Evolutionary conservation across 2,888 invertebrate genomes (phyloP), one percentile per base, ranked within the genome.

Genomic region (Chaetogeoica ovagalla): DNA sequence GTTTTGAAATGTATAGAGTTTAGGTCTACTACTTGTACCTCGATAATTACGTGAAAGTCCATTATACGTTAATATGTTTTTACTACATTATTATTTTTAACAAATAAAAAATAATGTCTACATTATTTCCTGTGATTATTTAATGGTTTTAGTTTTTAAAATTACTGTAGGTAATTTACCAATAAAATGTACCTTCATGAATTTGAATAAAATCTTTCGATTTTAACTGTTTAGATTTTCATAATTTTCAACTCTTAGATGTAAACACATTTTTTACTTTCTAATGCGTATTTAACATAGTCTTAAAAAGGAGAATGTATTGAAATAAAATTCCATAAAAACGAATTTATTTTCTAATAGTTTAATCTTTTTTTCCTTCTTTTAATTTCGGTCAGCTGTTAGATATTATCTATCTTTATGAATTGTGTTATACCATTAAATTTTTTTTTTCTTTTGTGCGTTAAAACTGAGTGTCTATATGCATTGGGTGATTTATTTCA

Each of bases 61-160:
- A 75, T 75, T 75, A 75, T 23, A 57, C n/a, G 30, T 75, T 66
- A 59, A 66, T 8, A 37, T 66, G 66, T 68, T 76, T 68, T 23
- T 74, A 74, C 17, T 68, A 59, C 9, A 59, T n/a, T 7, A 30
- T 68, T 59, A 48, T 59, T 43, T 59, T 68, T 30, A 30, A 75
- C 43, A 65, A 57, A 39, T 43, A 59, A 15, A 59, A 30, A 59
- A 66, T 30, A 30, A 59, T n/a, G 66, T 76, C 43, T 0, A 66
- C 6, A 43, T 37, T 48, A 30, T 75, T 65, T 23, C 30, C 0
- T 75, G 23, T 75, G 7, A 43, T 13, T 66, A 57, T 48, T 48
- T 48, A 48, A 48, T 15, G 13, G 48, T 11, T 48, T 48, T 48
- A 48, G 48, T 48, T 48, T 48, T 48, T 48, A 48, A 1, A 13